Evolutionary conservation across 2,113 vertebrate species (phyloP).

Genomic region (Dissostichus mawsoni): DNA sequence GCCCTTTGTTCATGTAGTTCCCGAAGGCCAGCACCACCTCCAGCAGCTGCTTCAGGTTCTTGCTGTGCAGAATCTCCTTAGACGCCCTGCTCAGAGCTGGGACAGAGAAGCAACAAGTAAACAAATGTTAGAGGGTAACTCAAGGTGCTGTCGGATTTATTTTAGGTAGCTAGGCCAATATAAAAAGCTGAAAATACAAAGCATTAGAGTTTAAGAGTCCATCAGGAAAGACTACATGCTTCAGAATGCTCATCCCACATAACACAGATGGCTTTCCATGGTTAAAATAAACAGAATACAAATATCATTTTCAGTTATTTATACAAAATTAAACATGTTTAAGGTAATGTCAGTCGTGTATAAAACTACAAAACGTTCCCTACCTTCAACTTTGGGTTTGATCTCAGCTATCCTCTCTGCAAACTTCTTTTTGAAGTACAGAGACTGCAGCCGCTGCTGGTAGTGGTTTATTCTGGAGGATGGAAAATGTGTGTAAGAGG

Average conservation of each 20-base stretch:
- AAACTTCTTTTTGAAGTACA: conserved; percentile 99
- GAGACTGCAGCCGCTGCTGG: conserved; percentile 95
- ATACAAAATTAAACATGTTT: background rate
- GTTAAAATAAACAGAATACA: background rate
- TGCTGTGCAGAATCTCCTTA: conserved; percentile 93
- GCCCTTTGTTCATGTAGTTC: conserved; percentile 99
- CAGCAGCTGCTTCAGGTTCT: conserved; percentile 92
- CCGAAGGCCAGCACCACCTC: conserved; percentile 98
- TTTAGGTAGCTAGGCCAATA: background rate
- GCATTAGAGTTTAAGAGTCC: background rate
- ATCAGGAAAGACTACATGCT: background rate
- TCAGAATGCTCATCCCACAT: background rate
- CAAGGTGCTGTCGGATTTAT: background rate
- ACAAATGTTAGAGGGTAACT: background rate
- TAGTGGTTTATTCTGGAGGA: conserved; percentile 94
- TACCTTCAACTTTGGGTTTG: conserved; percentile 99
- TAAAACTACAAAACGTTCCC: conserved; percentile 17
- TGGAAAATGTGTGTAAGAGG: conserved; percentile 48
- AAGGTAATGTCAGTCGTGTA: background rate
- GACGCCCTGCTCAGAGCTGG: conserved; percentile 92
- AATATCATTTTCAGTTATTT: background rate
- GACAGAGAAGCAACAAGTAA: background rate
- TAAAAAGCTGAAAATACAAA: background rate
- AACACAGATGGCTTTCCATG: background rate
- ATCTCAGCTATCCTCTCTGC: conserved; percentile 98